Percentiles rank a stretch among this genome's conserved stretches.
Conservation (phyloP, 1,140 invertebrate genomes). For the Ridgeia piscesae region DNA sequence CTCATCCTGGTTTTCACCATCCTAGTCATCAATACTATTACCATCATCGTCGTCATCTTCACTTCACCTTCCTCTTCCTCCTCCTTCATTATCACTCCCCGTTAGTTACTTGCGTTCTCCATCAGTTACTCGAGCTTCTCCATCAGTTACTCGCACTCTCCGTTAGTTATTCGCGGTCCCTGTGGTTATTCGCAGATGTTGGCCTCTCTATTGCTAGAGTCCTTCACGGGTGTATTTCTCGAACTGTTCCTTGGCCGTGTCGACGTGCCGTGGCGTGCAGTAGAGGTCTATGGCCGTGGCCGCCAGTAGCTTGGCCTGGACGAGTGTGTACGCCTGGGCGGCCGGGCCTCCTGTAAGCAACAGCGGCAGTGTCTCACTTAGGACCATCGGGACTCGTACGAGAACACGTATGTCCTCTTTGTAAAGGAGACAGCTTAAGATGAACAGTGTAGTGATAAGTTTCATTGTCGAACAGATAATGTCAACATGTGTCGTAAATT, state of each 20-base stretch:
- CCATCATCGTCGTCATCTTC: too few species aligned
- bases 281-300: conserved; percentile 18
- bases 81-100: too few species aligned
- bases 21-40: too few species aligned
- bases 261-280: neutral
- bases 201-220: neutral
- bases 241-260: neutral
- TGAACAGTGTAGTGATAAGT: neutral
- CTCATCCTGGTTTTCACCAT: too few species aligned
- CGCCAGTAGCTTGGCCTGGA: conserved; percentile 17
- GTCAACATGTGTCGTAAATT: neutral
- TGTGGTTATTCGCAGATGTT: neutral
- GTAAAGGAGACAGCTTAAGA: neutral
- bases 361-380: neutral
- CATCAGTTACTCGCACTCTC: too few species aligned
- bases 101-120: too few species aligned
- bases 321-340: conserved; percentile 8
- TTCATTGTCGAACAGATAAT: neutral
- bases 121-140: too few species aligned
- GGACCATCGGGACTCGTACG: neutral
- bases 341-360: conserved; percentile 5
- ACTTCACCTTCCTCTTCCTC: too few species aligned
- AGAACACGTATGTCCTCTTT: conserved; percentile 35
- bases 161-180: neutral
- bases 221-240: neutral